Evolutionary conservation across 2,888 invertebrate genomes (phyloP), one percentile per base, ranked within the genome.

Genomic region (Diarsia dahlii): DNA sequence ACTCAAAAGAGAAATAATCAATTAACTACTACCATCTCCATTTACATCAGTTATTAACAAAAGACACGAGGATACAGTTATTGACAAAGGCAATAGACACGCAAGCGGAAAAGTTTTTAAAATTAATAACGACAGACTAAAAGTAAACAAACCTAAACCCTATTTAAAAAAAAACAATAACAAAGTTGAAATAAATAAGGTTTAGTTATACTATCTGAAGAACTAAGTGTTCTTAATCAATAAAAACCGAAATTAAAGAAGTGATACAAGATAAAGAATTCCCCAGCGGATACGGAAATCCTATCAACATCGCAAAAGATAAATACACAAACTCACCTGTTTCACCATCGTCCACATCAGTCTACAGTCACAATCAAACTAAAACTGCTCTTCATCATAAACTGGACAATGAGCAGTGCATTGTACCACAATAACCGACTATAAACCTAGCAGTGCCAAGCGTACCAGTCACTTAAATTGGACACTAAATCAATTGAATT

Each of bases 401-500:
- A 80, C 62, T 73, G 83, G 64, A 71, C 70, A 67, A 67, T 76
- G 75, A 76, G 65, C 71, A 79, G 62, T 86, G 80, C 74, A 83
- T 86, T 86, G 86, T 80, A 73, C 63, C 50, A 39, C 63, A 85
- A 85, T 84, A 54, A 52, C 48, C 23, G 56, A 60, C 73, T 10
- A 48, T 39, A 58, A 70, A 67, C 70, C 18, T 60, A 60, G 9
- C 74, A 82, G 81, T 68, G 68, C 58, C 34, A 18, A 46, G 63
- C 13, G 73, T 73, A 82, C 64, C 72, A 76, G 63, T 28, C 63
- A 74, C 67, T n/a, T n/a, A 28, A 2, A 28, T 39, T 56, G 39
- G 15, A 28, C 64, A 3, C 54, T 84, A 82, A 85, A 84, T 85
- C 82, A 82, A 84, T 84, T 83, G 64, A 60, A 64, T 69, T 65